Evolutionary conservation across 2,113 vertebrate species (phyloP).

Genomic region (Trichechus manatus): DNA sequence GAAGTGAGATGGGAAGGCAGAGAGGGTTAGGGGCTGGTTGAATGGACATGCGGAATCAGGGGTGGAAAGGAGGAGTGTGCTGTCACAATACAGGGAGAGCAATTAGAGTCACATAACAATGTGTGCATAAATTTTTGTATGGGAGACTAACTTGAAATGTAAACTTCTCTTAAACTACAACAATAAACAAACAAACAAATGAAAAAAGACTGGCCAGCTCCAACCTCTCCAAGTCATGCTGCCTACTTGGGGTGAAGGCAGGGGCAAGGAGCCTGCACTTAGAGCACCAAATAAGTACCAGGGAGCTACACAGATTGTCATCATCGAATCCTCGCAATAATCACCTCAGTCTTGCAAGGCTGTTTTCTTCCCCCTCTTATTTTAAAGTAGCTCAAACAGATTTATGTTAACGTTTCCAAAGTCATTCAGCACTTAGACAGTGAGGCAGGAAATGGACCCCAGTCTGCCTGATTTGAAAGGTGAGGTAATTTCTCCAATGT

Average conservation of each 20-base stretch:
- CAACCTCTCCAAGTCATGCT: not conserved
- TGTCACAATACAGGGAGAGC: no score
- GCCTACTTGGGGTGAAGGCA: not conserved
- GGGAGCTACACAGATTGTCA: not conserved
- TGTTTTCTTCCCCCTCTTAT: not conserved
- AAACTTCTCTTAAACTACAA: no score
- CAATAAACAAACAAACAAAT: no score
- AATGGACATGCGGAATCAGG: no score
- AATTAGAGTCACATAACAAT: no score
- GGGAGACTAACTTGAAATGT: no score
- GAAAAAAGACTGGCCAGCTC: not conserved
- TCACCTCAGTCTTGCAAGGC: not conserved
- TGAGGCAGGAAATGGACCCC: not conserved
- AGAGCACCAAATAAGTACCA: not conserved
- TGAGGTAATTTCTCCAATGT: not conserved
- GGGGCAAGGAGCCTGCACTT: fast-evolving
- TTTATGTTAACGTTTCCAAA: not conserved
- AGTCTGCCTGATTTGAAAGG: not conserved
- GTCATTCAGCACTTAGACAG: not conserved
- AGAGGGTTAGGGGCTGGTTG: no score
- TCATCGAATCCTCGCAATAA: not conserved
- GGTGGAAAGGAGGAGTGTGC: no score
- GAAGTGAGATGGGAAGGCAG: no score
- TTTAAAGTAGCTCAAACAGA: not conserved
- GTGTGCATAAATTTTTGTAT: no score